phyloP scores from a whole-genome alignment of 2,888 invertebrate species.

The Euclidia mi region DNA sequence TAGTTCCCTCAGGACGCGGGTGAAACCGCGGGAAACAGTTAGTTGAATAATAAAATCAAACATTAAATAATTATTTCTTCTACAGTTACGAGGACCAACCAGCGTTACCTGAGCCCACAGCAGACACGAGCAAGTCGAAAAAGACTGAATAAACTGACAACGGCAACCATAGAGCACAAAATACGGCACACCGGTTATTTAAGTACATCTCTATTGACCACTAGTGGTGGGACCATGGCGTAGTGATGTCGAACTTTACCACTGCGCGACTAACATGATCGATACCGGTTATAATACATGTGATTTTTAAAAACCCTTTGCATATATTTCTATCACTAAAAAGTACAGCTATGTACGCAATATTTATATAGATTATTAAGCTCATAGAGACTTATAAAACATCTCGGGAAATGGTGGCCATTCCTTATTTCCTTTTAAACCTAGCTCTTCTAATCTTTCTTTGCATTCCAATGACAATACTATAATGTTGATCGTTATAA shows the following conservation, averaged over 20 bases:
- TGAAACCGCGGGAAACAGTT: too few relatives aligned
- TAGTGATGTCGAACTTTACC: slow-evolving; percentile 24
- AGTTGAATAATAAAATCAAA: too few relatives aligned
- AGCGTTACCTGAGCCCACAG: slow-evolving; percentile 60
- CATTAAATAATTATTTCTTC: slow-evolving; percentile 8
- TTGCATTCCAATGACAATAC: too few relatives aligned
- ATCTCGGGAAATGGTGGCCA: too few relatives aligned
- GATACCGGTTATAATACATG: slow-evolving; percentile 21
- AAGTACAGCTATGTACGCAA: too few relatives aligned
- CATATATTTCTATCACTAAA: too few relatives aligned
- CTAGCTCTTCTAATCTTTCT: too few relatives aligned
- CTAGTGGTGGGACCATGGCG: slow-evolving; percentile 30
- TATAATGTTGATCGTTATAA: too few relatives aligned
- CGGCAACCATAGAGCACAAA: slow-evolving; percentile 44
- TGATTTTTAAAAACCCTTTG: slow-evolving; percentile 15
- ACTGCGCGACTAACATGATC: slow-evolving; percentile 5
- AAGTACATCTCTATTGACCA: slow-evolving; percentile 36
- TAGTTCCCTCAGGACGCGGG: too few relatives aligned
- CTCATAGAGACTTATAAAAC: too few relatives aligned
- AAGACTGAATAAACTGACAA: slow-evolving; percentile 74
- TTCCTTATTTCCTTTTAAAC: too few relatives aligned
- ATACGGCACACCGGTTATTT: slow-evolving; percentile 38
- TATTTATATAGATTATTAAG: too few relatives aligned
- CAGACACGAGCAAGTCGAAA: slow-evolving; percentile 69
- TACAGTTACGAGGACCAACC: slow-evolving; percentile 85